Evolutionary conservation across 2,113 vertebrate genomes (phyloP).

Genomic region (Vireo altiloquus): DNA sequence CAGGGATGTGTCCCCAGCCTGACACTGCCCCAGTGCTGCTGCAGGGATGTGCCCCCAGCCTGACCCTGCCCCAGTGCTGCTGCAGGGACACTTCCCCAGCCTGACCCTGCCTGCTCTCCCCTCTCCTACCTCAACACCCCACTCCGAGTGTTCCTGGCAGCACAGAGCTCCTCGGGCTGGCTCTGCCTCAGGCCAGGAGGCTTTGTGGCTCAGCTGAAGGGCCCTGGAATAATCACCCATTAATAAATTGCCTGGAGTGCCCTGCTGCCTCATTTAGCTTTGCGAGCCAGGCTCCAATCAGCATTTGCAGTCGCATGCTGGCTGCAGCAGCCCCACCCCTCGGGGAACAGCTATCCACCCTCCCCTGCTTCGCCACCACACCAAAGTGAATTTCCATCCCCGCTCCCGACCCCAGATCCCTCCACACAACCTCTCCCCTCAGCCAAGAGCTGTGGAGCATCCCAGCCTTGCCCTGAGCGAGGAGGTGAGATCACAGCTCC

Average conservation of each 20-base stretch:
- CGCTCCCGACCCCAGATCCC: background rate
- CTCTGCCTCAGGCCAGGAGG: background rate
- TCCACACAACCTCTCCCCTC: background rate
- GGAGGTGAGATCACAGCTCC: background rate
- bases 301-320: background rate
- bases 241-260: slow-evolving; percentile 24
- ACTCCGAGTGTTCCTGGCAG: background rate
- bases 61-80: background rate
- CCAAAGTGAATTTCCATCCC: background rate
- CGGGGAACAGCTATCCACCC: background rate
- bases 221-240: background rate
- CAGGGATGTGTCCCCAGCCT: too few relatives aligned
- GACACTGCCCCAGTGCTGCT: too few relatives aligned
- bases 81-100: background rate
- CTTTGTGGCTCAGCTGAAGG: background rate
- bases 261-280: slow-evolving; percentile 23
- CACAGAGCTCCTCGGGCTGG: background rate
- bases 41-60: too few relatives aligned
- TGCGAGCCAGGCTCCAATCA: background rate
- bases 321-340: background rate
- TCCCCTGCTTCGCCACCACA: background rate
- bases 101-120: background rate
- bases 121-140: background rate
- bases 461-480: rapidly evolving
- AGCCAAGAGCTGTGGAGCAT: background rate